Percentiles rank a stretch among this genome's conserved stretches.
These are phyloP conservation scores for Lepus europaeus DNA, from an alignment of 2,113 vertebrate genomes.

Conservation along the genomic window DNA sequence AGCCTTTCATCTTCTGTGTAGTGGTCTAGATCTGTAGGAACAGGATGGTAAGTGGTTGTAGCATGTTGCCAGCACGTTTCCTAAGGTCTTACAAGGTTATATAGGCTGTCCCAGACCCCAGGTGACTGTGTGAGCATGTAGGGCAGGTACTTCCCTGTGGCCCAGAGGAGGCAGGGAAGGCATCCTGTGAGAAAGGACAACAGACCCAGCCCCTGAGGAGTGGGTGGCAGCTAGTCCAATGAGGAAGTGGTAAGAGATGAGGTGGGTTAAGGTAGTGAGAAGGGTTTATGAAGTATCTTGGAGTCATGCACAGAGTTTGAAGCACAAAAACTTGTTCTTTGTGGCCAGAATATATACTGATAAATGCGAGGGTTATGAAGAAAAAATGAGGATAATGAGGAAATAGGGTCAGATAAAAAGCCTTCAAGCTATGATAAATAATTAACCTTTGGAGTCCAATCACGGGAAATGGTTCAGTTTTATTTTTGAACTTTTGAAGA, in stretches of 20 bases:
- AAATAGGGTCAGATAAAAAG: not conserved
- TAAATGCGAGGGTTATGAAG: not conserved
- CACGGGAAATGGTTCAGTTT: not conserved
- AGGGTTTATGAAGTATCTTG: not conserved
- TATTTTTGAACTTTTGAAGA: not conserved
- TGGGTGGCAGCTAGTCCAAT: not conserved
- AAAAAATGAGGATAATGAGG: conserved; percentile 7
- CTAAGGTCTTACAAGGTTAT: not conserved
- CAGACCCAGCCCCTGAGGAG: not conserved
- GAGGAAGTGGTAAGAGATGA: not conserved
- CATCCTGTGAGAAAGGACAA: not conserved
- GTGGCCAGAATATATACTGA: not conserved
- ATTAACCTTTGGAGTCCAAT: not conserved
- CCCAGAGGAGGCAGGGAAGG: not conserved
- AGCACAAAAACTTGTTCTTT: not conserved
- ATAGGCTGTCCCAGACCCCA: not conserved
- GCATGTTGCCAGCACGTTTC: not conserved
- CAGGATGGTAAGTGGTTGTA: not conserved
- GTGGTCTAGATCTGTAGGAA: not conserved
- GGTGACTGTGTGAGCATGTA: too few relatives aligned
- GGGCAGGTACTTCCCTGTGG: not conserved
- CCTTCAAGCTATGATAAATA: not conserved
- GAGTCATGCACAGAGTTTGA: not conserved
- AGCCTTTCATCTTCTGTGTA: not conserved
- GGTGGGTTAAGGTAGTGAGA: not conserved